Percentiles rank a stretch among this genome's conserved stretches.
Evolutionary conservation across 1,140 invertebrate species (phyloP).

Genomic region (Drosophila mauritiana): DNA sequence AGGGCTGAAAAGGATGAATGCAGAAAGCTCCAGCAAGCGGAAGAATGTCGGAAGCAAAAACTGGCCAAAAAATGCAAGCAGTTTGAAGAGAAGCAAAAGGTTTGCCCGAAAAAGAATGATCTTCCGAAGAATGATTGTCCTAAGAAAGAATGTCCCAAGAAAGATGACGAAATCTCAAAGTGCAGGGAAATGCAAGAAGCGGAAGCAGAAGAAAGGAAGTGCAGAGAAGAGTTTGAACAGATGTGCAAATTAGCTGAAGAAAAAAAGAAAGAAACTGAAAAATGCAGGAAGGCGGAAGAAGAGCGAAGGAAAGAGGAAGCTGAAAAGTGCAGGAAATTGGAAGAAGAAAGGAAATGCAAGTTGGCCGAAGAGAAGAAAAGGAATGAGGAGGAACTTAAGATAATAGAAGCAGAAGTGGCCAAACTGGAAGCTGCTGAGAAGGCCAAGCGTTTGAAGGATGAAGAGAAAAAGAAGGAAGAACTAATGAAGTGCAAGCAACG

Average conservation of each 20-base stretch:
- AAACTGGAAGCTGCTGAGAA: slow-evolving; percentile 1
- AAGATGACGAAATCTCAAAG: neutral
- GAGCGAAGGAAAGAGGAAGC: neutral
- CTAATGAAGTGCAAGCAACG: slow-evolving; percentile 4
- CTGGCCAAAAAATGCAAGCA: neutral
- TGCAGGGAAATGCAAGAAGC: neutral
- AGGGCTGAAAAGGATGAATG: slow-evolving; percentile 1
- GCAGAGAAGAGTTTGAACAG: neutral
- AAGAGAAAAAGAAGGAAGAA: slow-evolving; percentile 7
- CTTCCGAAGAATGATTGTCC: neutral
- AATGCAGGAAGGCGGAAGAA: neutral
- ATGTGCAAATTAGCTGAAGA: neutral
- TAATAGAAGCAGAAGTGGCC: slow-evolving; percentile 4
- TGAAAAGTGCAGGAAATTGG: neutral
- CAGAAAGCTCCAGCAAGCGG: slow-evolving; percentile 2
- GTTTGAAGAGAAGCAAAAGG: neutral
- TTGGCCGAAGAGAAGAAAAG: neutral
- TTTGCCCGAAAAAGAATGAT: neutral
- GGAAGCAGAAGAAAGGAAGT: neutral
- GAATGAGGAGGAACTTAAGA: neutral
- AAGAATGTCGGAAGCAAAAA: neutral
- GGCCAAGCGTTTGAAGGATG: neutral
- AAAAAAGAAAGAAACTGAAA: neutral
- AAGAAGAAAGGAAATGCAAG: neutral
- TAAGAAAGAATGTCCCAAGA: neutral